Percentiles rank a stretch among this genome's conserved stretches.
These are phyloP conservation scores for Choristoneura rosaceana DNA, from an alignment of 2,888 invertebrate genomes.

Conservation along the genomic window DNA sequence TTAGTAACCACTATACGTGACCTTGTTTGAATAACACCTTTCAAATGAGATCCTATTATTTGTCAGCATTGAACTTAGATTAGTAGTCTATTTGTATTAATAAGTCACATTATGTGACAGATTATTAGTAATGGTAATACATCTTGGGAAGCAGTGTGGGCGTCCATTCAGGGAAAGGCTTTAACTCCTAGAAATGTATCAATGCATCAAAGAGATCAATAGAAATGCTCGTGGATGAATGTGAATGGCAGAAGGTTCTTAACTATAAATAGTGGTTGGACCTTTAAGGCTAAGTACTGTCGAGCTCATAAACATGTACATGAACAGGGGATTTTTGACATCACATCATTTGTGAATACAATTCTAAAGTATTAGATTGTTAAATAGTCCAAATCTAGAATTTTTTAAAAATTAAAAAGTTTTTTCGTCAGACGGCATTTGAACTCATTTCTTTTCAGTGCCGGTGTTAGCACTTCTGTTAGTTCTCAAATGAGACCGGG, in stretches of 20 bases:
- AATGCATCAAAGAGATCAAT: slow-evolving; percentile 4
- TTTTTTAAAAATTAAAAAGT: too few species aligned
- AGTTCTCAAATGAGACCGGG: too few species aligned
- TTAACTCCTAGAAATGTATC: background rate
- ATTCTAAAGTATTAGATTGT: too few species aligned
- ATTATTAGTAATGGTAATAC: background rate
- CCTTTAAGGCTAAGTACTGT: background rate
- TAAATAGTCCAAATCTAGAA: too few species aligned
- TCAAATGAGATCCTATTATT: background rate
- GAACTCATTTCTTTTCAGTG: too few species aligned
- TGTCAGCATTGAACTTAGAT: background rate
- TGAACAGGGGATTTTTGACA: too few species aligned
- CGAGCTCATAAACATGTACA: too few species aligned
- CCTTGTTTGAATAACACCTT: background rate
- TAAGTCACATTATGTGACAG: background rate
- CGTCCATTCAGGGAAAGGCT: slow-evolving; percentile 6
- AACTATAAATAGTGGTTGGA: background rate
- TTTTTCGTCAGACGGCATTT: too few species aligned
- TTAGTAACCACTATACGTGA: background rate
- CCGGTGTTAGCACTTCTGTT: too few species aligned
- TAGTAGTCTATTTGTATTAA: slow-evolving; percentile 11
- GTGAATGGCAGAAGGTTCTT: background rate
- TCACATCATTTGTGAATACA: too few species aligned
- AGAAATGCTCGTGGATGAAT: background rate
- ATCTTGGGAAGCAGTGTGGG: background rate